These are phyloP conservation scores for Gnathonemus echidnorhynchus DNA, from an alignment of 2,113 vertebrate species.

Conservation along the genomic window DNA sequence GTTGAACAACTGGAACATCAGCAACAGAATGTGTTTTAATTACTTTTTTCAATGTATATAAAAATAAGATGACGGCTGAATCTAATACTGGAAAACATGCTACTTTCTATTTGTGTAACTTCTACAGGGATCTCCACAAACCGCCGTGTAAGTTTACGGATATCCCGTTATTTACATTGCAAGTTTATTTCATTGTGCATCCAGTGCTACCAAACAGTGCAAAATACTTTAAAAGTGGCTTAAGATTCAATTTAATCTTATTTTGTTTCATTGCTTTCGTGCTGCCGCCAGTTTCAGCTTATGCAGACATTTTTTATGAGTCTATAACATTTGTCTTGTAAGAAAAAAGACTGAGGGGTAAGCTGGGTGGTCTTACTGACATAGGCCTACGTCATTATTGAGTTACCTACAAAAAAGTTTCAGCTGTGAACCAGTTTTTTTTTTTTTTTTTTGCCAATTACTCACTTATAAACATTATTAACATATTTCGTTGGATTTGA, in stretches of 20 bases:
- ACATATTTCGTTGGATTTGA: background rate
- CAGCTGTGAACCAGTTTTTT: background rate
- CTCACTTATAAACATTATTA: background rate
- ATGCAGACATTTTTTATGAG: background rate
- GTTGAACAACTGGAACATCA: background rate
- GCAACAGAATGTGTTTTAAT: background rate
- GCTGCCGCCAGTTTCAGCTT: background rate
- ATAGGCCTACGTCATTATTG: background rate
- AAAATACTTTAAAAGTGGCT: background rate
- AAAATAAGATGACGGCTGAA: background rate
- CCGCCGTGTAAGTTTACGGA: background rate
- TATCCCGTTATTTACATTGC: background rate
- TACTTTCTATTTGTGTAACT: background rate
- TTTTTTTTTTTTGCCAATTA: background rate
- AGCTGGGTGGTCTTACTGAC: background rate
- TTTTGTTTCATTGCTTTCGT: background rate
- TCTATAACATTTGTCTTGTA: background rate
- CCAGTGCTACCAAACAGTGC: background rate
- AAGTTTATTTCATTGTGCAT: background rate
- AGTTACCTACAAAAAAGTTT: background rate
- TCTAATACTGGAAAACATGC: conserved; percentile 9
- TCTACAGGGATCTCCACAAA: background rate
- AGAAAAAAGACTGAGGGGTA: background rate
- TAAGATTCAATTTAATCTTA: background rate
- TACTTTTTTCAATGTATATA: background rate